Base-by-base conservation (phyloP, 1,140 invertebrate species). In the Conus ventricosus region DNA sequence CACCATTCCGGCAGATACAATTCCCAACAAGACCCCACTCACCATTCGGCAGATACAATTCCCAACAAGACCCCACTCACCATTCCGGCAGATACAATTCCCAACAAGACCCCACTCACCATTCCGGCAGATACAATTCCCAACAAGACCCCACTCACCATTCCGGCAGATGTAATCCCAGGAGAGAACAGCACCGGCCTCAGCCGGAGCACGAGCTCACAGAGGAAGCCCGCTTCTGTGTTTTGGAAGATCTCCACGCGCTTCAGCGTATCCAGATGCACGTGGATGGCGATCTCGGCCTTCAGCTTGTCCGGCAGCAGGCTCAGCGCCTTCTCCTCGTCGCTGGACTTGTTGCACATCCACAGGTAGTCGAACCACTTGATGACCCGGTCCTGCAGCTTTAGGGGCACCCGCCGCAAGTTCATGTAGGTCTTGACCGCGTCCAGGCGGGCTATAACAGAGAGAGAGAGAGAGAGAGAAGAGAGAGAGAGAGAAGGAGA, bases 311-410 rank as follows among this genome's bases (percentile, higher is more conserved):
- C 98, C 96, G 96, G 89, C 63, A 95, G 91, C 54, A 95, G 90
- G 80, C 90, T 90, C 4, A 95, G 88, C 1, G 93, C 92, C 95
- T 97, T 97, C 95, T 99, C 98, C 95, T 99, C 99, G 95, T 99
- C 98, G 0, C 98, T 99, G 94, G 98, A 99, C 95, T 99, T 99
- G 96, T 99, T 98, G 89, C 98, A 99, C 89, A 99, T 97, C 99
- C 99, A 99, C 89, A 99, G 96, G 95, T 99, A 99, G 96, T 99
- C 99, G 95, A 99, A 99, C 99, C 99, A 99, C 95, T 99, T 98
- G 95, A 99, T 99, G 83, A 99, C 99, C 95, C 99, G 99, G 91
- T 99, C 98, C 96, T 99, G 98, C 78, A 99, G 96, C 95, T 98
- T 97, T 91, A 97, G 97, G 20, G 99, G 98, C 80, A 99, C 98